Conservation (phyloP, 2,797 vertebrate genomes). For the Chanos chanos region DNA sequence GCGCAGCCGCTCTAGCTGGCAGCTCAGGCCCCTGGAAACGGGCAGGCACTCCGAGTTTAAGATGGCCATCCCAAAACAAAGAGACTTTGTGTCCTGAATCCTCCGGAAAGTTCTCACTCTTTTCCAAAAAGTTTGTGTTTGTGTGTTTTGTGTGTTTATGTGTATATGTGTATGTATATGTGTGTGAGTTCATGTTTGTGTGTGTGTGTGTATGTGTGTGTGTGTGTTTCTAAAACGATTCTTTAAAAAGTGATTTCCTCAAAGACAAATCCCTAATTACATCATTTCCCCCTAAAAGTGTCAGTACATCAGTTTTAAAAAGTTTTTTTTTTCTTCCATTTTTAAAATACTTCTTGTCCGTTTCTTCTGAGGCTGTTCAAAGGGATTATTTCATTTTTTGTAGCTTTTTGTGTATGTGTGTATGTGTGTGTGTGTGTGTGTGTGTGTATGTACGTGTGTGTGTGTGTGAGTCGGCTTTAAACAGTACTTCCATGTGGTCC, state of each 20-base stretch:
- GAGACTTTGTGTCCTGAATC: conserved; percentile 79
- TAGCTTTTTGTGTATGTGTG: neutral
- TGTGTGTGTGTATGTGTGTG: conserved; percentile 50
- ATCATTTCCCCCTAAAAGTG: conserved; percentile 32
- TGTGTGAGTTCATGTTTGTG: conserved; percentile 52
- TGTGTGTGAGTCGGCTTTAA: neutral
- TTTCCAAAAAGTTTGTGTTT: conserved; percentile 71
- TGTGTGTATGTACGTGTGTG: conserved; percentile 3
- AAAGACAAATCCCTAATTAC: conserved; percentile 34
- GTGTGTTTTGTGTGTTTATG: conserved; percentile 65
- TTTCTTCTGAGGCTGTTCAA: conserved; percentile 16
- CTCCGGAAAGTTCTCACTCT: too few relatives aligned
- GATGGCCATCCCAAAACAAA: conserved; percentile 78
- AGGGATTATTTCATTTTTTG: conserved; percentile 16
- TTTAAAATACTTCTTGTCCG: conserved; percentile 17
- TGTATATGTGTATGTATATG: conserved; percentile 29
- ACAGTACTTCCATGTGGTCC: conserved; percentile 29
- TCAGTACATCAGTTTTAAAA: conserved; percentile 38
- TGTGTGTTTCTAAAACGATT: conserved; percentile 51
- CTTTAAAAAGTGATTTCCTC: conserved; percentile 46
- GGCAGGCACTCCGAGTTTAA: conserved; percentile 92
- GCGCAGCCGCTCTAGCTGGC: conserved; percentile 81
- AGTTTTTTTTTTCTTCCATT: conserved; percentile 13
- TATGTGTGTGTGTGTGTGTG: conserved; percentile 14
- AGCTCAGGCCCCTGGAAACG: conserved; percentile 86